phyloP scores from a whole-genome alignment of 2,888 invertebrate genomes.

The Dichetophora obliterata region DNA sequence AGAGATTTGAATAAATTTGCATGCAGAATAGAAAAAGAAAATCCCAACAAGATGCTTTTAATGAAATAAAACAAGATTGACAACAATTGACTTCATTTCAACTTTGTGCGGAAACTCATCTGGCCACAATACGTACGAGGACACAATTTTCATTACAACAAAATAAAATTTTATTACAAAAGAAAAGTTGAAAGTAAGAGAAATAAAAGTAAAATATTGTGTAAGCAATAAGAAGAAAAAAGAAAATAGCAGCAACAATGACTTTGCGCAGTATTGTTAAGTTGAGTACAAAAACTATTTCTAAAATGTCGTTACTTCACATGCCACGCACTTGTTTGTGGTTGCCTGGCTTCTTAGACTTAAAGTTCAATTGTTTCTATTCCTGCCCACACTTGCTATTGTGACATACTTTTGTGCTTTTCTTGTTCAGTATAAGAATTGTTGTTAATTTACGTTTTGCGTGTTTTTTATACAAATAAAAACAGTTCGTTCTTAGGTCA shows the following conservation, averaged over 20 bases:
- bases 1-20: too few relatives aligned
- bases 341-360: background rate
- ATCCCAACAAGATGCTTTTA: background rate
- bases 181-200: background rate
- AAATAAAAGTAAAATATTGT: constrained; percentile 10
- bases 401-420: too few relatives aligned
- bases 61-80: constrained; percentile 8
- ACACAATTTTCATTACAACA: too few relatives aligned
- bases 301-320: background rate
- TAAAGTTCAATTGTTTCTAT: background rate
- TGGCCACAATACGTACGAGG: too few relatives aligned
- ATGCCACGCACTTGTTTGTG: background rate
- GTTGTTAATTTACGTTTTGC: too few relatives aligned
- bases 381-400: background rate
- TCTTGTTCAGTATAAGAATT: too few relatives aligned
- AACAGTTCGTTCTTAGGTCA: too few relatives aligned
- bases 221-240: background rate
- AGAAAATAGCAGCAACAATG: background rate
- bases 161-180: too few relatives aligned
- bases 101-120: too few relatives aligned
- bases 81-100: too few relatives aligned
- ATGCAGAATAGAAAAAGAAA: constrained; percentile 3
- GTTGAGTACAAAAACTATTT: background rate
- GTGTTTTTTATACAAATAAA: too few relatives aligned
- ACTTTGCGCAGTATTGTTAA: background rate